A percentile compares a stretch with the other conserved stretches of the same genome.
phyloP scores from a whole-genome alignment of 2,797 vertebrate genomes.

The Atherinosoma microstoma region DNA sequence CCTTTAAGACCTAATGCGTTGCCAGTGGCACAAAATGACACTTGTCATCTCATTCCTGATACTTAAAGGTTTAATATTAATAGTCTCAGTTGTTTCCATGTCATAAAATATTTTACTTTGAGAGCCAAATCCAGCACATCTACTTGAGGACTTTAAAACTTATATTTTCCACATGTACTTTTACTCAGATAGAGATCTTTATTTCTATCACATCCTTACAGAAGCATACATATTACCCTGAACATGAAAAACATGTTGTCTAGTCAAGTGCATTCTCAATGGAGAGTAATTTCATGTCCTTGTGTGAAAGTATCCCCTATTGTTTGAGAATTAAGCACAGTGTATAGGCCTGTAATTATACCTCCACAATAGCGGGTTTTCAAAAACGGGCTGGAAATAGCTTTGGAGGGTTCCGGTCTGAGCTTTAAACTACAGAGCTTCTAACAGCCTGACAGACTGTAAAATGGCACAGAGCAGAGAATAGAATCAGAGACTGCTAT shows the following conservation, averaged over 20 bases:
- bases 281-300: constrained; percentile 81
- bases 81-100: too few species aligned
- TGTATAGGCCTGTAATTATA: constrained; percentile 86
- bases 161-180: too few species aligned
- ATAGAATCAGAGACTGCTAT: constrained; percentile 78
- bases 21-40: too few species aligned
- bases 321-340: constrained; percentile 88
- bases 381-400: constrained; percentile 83
- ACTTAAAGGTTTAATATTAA: too few species aligned
- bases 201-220: too few species aligned
- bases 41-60: too few species aligned
- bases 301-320: constrained; percentile 85
- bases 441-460: constrained; percentile 78
- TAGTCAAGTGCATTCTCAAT: constrained; percentile 72
- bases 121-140: too few species aligned
- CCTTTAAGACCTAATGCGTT: too few species aligned
- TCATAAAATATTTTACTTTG: too few species aligned
- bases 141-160: too few species aligned
- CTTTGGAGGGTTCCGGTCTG: constrained; percentile 82
- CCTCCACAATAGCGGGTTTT: constrained; percentile 84
- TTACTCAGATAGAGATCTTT: too few species aligned
- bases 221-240: constrained; percentile 8
- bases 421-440: constrained; percentile 76
- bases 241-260: constrained; percentile 71
- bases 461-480: constrained; percentile 80